Percentiles rank a stretch among this genome's conserved stretches.
Evolutionary conservation across 2,797 vertebrate genomes (phyloP).

Genomic region (Macropus fuliginosus): DNA sequence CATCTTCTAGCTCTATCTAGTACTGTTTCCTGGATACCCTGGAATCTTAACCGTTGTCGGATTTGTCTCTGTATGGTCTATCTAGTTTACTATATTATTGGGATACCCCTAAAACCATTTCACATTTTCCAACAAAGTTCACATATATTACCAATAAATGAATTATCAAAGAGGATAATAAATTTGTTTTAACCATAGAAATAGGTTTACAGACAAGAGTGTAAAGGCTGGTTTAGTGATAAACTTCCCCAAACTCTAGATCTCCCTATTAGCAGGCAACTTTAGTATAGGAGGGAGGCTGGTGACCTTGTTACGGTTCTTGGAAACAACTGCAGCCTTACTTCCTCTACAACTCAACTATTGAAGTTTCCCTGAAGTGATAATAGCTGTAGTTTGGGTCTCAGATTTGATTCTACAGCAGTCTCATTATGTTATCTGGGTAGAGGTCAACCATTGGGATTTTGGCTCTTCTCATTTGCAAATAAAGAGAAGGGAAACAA

Average conservation of each 20-base stretch:
- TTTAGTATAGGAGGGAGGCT: background rate
- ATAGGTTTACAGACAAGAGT: background rate
- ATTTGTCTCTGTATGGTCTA: background rate
- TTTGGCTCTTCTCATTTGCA: background rate
- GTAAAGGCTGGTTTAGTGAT: background rate
- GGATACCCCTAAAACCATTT: background rate
- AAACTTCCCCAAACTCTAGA: background rate
- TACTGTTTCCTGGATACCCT: background rate
- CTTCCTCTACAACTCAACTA: background rate
- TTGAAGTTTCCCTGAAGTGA: background rate
- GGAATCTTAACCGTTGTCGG: background rate
- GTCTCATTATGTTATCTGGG: background rate
- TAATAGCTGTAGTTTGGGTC: background rate
- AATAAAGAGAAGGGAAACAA: background rate
- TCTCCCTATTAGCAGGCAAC: background rate
- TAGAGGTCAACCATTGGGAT: background rate
- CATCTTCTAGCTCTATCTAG: background rate
- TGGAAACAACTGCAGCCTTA: background rate
- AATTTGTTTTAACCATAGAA: background rate
- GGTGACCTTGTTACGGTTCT: background rate
- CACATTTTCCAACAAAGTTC: background rate
- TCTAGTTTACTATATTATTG: background rate
- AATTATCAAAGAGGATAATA: background rate
- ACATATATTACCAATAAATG: background rate
- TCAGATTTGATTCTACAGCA: background rate